These are phyloP conservation scores for Pectinophora gossypiella DNA, from an alignment of 1,140 invertebrate species.

Conservation along the genomic window DNA sequence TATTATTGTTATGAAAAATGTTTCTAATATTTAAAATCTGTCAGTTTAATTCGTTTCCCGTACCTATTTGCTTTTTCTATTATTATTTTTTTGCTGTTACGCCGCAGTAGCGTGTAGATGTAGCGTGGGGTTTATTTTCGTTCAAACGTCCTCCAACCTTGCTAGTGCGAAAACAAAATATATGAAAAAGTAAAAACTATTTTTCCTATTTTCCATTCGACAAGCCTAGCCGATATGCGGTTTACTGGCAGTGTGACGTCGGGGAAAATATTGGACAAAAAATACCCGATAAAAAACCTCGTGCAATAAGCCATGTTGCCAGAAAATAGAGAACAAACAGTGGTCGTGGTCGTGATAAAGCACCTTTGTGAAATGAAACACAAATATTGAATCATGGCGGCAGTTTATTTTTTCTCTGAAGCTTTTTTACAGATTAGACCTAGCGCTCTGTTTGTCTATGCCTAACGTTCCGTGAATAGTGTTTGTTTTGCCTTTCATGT, in stretches of 20 bases:
- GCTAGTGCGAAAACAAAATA: neutral
- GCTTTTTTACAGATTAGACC: neutral
- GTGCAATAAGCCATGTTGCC: neutral
- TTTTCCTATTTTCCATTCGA: neutral
- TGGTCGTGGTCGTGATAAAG: neutral
- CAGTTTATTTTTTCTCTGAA: neutral
- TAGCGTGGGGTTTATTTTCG: too few relatives aligned
- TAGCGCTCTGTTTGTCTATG: neutral
- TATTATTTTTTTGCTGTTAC: too few relatives aligned
- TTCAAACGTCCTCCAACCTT: too few relatives aligned
- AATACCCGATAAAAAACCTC: neutral
- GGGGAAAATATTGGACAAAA: neutral
- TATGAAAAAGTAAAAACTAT: too few relatives aligned
- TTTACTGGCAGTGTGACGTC: neutral
- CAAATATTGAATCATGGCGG: constrained; percentile 1
- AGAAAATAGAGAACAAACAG: neutral
- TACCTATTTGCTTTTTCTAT: too few relatives aligned
- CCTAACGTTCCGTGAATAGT: neutral
- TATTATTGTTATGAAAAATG: too few relatives aligned
- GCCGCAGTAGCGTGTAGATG: too few relatives aligned
- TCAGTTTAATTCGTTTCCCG: too few relatives aligned
- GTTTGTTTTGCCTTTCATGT: neutral
- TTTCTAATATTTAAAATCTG: too few relatives aligned
- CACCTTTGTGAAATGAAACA: constrained; percentile 1
- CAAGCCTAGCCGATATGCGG: neutral